Conservation (phyloP, 23 tunicate genomes). For the Aplidium turbinatum region DNA sequence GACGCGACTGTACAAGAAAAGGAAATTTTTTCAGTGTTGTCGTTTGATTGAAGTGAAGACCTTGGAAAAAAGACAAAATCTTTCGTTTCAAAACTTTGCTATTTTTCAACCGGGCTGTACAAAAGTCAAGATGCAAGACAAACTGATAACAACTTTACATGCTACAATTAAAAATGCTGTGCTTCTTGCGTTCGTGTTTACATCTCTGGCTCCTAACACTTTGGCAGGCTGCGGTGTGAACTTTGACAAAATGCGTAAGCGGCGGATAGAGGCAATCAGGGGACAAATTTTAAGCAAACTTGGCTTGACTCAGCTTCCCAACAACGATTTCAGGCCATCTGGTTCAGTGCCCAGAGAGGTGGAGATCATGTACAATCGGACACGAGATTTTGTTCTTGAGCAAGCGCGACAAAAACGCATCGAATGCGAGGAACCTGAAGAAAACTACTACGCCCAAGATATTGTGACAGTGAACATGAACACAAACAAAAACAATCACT, state of each 20-base stretch:
- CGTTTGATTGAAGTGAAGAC: too few relatives aligned
- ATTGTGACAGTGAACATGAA: conserved; percentile 60
- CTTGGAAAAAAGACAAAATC: too few relatives aligned
- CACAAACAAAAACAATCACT: too few relatives aligned
- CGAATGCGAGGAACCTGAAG: conserved; percentile 67
- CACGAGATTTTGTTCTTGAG: conserved; percentile 86
- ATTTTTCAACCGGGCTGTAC: too few relatives aligned
- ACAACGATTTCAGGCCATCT: conserved; percentile 18
- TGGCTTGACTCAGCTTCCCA: conserved; percentile 72
- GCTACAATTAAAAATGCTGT: too few relatives aligned
- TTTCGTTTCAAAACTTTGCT: too few relatives aligned
- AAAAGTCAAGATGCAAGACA: too few relatives aligned
- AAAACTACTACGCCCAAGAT: conserved; percentile 80
- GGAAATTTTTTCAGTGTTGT: too few relatives aligned
- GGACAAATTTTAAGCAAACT: conserved; percentile 91
- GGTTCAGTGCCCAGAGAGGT: conserved; percentile 38
- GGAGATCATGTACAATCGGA: conserved; percentile 82
- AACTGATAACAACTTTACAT: too few relatives aligned
- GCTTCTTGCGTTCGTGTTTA: too few relatives aligned
- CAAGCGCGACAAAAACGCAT: conserved; percentile 62
- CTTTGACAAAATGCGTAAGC: conserved; percentile 75
- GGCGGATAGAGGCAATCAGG: conserved; percentile 79
- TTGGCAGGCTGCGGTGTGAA: conserved; percentile 64
- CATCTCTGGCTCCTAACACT: conserved; percentile 5
- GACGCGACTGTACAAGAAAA: too few relatives aligned